A percentile compares a stretch with the other conserved stretches of the same genome.
Conservation (phyloP, 2,113 vertebrate genomes). For the Muscicapa adusta region DNA sequence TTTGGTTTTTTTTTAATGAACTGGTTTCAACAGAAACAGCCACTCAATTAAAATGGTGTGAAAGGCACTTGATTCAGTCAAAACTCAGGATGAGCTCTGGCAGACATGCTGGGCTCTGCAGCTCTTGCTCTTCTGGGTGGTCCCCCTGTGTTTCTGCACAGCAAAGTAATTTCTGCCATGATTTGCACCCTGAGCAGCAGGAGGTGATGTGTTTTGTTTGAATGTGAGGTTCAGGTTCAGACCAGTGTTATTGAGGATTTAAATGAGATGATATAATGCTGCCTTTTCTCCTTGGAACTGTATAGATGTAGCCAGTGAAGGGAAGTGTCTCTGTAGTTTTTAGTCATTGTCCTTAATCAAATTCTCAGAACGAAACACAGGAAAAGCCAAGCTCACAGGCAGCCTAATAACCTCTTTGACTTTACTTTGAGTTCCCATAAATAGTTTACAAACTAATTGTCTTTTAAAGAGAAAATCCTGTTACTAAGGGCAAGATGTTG, state of each 20-base stretch:
- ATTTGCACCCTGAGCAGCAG: neutral
- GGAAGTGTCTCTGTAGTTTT: neutral
- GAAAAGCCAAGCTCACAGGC: neutral
- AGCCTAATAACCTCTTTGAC: neutral
- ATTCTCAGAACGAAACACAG: neutral
- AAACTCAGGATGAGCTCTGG: neutral
- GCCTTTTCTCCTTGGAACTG: neutral
- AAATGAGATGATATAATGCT: neutral
- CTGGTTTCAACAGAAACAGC: neutral
- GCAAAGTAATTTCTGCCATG: neutral
- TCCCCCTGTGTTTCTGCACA: neutral
- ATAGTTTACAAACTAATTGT: conserved; percentile 12
- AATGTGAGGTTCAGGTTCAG: neutral
- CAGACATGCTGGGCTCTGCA: neutral
- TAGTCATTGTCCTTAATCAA: neutral
- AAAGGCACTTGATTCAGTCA: neutral
- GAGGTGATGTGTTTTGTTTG: neutral
- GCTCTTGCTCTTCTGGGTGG: neutral
- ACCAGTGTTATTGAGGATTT: neutral
- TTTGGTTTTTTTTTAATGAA: neutral
- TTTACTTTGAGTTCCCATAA: neutral
- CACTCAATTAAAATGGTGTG: neutral
- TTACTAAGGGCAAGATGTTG: neutral
- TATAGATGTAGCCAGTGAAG: neutral
- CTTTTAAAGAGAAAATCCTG: neutral